A percentile compares a stretch with the other conserved stretches of the same genome.
phyloP scores from a whole-genome alignment of 2,888 invertebrate genomes.

The Macrosiphum euphorbiae region DNA sequence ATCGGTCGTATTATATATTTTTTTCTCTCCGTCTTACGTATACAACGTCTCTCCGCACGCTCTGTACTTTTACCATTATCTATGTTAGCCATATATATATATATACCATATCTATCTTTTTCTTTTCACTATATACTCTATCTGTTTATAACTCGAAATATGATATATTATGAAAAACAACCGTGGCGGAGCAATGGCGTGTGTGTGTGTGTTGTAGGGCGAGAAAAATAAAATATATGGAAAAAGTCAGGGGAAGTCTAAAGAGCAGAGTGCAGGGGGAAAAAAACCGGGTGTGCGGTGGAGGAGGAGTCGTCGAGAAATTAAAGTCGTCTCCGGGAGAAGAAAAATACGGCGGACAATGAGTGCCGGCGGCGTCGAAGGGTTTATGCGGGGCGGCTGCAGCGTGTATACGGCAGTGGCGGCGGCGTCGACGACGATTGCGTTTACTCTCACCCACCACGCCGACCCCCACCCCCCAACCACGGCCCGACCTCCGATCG shows the following conservation, averaged over 20 bases:
- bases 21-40: not conserved
- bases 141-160: constrained; percentile 15
- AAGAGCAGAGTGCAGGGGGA: not conserved
- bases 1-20: not conserved
- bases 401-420: no score
- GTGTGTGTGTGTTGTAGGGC: not conserved
- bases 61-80: not conserved
- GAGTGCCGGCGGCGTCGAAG: constrained; percentile 38
- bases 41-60: not conserved
- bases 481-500: not conserved
- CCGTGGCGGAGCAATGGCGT: not conserved
- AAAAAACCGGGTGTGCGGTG: constrained; percentile 9
- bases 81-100: not conserved
- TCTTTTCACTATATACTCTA: not conserved
- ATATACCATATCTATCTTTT: not conserved
- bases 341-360: constrained; percentile 43
- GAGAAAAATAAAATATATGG: constrained; percentile 4
- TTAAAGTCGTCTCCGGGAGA: constrained; percentile 24
- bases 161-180: not conserved
- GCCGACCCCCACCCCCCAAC: not conserved
- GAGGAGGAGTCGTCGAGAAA: not conserved
- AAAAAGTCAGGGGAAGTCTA: not conserved
- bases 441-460: constrained; percentile 4
- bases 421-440: not conserved
- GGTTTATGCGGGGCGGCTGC: not conserved